Evolutionary conservation across 2,888 invertebrate genomes (phyloP), one percentile per base, ranked within the genome.

Genomic region (Drosophila suboccidentalis): DNA sequence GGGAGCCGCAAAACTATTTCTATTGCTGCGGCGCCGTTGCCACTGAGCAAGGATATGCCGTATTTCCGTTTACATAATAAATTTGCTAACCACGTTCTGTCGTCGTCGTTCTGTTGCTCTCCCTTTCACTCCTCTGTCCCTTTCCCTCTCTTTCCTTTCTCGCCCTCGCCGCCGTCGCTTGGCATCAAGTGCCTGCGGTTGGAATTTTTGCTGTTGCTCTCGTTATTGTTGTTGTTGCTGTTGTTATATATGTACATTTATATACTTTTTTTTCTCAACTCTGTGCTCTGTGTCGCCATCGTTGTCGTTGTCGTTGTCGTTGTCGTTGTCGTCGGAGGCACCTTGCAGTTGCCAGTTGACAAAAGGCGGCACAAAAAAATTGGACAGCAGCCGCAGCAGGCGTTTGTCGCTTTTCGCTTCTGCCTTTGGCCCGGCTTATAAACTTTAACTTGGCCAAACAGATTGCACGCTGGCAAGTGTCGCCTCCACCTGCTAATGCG

Each of bases 1-100:
- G 47, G 53, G 46, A 72, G 78, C 90, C 87, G 75, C 80, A 80
- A 83, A 86, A 90, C 88, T 86, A 86, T 86, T 86, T 86, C 86
- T 86, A 86, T 86, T 87, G 86, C 90, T 90, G 90, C 90, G 89
- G 82, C 85, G 90, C 89, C 84, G 82, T 67, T 64, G 43, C 58
- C 61, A 46, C 61, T 53, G 88, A 83, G 89, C 90, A 89, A 86
- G 86, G 86, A 86, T 86, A 86, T 86, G 90, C 86, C 86, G 86
- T 86, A 86, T 86, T 86, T 86, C 86, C 86, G 86, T 90, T 86
- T 86, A 86, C 86, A 86, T 86, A 86, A 86, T 90, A 86, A 86
- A 86, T 86, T 86, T 86, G 90, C 90, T 86, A 90, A 86, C 86
- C 86, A 86, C 86, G 86, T 86, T 86, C 85, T 89, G 90, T 83